Conservation (phyloP, 2,113 vertebrate genomes). For the Notarius quadriscutis region DNA sequence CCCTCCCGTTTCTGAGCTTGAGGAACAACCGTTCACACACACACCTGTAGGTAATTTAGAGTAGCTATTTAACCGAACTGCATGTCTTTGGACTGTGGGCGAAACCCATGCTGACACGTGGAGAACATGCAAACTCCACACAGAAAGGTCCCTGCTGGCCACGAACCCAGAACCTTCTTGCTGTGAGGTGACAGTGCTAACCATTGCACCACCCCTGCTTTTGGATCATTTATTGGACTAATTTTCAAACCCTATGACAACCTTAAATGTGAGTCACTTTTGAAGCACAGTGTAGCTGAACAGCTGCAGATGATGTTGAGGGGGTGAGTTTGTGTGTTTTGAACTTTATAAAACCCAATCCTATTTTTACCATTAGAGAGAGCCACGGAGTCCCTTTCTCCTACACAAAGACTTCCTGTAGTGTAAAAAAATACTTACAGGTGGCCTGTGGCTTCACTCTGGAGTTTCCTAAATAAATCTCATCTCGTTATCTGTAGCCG, state of each 20-base stretch:
- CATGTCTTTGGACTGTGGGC: no score
- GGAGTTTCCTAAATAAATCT: background rate
- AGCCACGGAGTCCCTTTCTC: background rate
- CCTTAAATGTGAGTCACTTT: background rate
- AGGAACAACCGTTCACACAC: no score
- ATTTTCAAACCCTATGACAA: background rate
- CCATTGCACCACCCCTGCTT: background rate
- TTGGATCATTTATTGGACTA: background rate
- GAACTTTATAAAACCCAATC: background rate
- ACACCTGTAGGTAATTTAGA: no score
- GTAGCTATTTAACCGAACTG: no score
- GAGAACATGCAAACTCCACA: no score
- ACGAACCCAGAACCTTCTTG: no score
- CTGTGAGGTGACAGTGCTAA: no score
- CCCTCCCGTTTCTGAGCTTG: no score
- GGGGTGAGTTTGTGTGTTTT: slow-evolving; percentile 2
- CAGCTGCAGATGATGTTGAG: background rate
- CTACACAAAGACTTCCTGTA: slow-evolving; percentile 8
- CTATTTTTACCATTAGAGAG: background rate
- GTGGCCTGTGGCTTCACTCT: background rate
- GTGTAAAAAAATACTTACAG: background rate
- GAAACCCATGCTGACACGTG: no score
- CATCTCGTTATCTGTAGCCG: no score
- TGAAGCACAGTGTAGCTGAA: background rate
- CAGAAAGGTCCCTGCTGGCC: no score